Percentiles rank a stretch among this genome's conserved stretches.
Conservation (phyloP, 2,888 invertebrate species). For the Lithophane socia region DNA sequence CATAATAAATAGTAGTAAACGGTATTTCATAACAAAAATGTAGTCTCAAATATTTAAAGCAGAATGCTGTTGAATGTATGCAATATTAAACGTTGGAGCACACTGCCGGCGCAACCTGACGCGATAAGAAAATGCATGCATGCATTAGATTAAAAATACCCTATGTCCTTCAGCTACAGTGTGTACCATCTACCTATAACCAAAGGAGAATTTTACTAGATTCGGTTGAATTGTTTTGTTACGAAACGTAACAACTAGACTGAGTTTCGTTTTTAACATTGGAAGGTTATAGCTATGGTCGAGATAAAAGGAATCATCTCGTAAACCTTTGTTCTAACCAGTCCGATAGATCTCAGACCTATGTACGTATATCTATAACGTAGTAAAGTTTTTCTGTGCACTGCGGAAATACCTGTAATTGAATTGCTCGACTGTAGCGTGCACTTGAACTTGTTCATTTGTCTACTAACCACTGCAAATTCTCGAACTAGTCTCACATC, state of each 20-base stretch:
- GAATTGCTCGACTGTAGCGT: not conserved
- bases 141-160: not conserved
- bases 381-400: not conserved
- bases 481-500: not conserved
- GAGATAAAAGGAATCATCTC: not conserved
- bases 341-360: not conserved
- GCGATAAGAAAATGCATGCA: not conserved
- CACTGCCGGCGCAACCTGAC: not conserved
- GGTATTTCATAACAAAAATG: not conserved
- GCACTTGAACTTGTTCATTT: not conserved
- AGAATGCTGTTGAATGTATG: not conserved
- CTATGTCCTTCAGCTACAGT: too few species aligned
- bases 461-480: slow-evolving; percentile 5
- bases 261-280: not conserved
- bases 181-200: too few species aligned
- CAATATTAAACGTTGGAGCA: not conserved
- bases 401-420: not conserved
- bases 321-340: slow-evolving; percentile 3
- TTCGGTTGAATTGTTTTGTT: too few species aligned
- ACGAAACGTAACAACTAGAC: too few species aligned
- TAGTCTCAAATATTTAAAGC: not conserved
- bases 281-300: not conserved
- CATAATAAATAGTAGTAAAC: not conserved
- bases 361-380: not conserved
- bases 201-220: too few species aligned